Percentiles rank a stretch among this genome's conserved stretches.
phyloP scores from a whole-genome alignment of 2,113 vertebrate species.

The Coreoperca whiteheadi region DNA sequence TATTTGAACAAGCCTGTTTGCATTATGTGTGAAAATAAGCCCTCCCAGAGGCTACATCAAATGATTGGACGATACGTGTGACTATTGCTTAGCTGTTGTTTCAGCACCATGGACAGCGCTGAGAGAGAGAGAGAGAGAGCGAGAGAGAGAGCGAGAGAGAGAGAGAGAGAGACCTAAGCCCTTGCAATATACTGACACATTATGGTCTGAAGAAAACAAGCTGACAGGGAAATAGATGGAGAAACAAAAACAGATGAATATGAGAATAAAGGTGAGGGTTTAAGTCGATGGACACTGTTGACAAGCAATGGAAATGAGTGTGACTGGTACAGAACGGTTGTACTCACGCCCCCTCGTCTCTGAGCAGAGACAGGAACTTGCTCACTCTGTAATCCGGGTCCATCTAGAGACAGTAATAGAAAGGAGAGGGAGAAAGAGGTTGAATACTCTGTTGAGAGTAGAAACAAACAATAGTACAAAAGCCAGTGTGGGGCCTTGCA shows the following conservation, averaged over 20 bases:
- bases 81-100: too few relatives aligned
- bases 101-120: too few relatives aligned
- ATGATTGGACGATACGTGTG: too few relatives aligned
- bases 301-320: not conserved
- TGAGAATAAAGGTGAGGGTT: conserved; percentile 3
- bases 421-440: not conserved
- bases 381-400: conserved; percentile 93
- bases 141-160: too few relatives aligned
- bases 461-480: not conserved
- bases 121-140: too few relatives aligned
- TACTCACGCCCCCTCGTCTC: conserved; percentile 97
- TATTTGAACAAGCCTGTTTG: too few relatives aligned
- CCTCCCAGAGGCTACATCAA: too few relatives aligned
- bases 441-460: not conserved
- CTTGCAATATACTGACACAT: not conserved
- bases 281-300: not conserved
- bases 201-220: not conserved
- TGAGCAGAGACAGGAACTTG: conserved; percentile 95
- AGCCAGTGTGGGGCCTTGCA: not conserved
- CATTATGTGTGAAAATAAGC: too few relatives aligned
- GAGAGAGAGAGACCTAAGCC: too few relatives aligned
- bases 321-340: not conserved
- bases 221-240: not conserved
- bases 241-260: not conserved
- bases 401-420: conserved; percentile 86